Percentiles rank a stretch among this genome's conserved stretches.
phyloP scores from a whole-genome alignment of 64 coral and sea anemone species.

The Montipora capricornis region DNA sequence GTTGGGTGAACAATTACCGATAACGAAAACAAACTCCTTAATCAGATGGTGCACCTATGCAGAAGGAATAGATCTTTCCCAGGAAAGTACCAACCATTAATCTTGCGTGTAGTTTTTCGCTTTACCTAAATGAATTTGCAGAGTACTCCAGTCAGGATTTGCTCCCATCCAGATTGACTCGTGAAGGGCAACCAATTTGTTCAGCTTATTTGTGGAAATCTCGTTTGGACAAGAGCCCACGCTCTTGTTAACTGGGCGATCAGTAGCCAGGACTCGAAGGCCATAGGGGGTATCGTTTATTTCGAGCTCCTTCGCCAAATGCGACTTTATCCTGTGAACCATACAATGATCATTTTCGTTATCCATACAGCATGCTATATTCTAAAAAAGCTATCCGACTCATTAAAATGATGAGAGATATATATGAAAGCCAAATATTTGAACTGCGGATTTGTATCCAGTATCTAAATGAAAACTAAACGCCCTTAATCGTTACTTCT shows the following conservation, averaged over 20 bases:
- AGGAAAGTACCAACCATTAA: too few species aligned
- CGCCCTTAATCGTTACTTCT: background rate
- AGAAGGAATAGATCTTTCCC: too few species aligned
- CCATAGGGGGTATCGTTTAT: conserved; percentile 83
- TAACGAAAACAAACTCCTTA: too few species aligned
- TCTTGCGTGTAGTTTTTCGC: background rate
- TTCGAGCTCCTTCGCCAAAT: conserved; percentile 62
- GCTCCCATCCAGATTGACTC: conserved; percentile 78
- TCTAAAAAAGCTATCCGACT: background rate
- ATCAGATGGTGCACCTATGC: too few species aligned
- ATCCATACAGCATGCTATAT: background rate
- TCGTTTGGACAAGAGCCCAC: conserved; percentile 38
- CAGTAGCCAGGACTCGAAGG: conserved; percentile 69
- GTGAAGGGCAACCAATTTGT: conserved; percentile 3
- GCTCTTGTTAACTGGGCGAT: conserved; percentile 28
- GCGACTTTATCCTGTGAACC: conserved; percentile 46
- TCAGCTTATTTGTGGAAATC: background rate
- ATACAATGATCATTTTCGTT: background rate
- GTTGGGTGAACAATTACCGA: too few species aligned
- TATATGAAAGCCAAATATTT: too few species aligned
- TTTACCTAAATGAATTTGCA: conserved; percentile 75
- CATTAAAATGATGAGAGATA: too few species aligned
- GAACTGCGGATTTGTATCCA: too few species aligned
- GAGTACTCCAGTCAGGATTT: conserved; percentile 69
- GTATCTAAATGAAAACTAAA: background rate